Percentiles rank a stretch among this genome's conserved stretches.
phyloP scores from a whole-genome alignment of 1,140 invertebrate genomes.

The Amyelois transitella region DNA sequence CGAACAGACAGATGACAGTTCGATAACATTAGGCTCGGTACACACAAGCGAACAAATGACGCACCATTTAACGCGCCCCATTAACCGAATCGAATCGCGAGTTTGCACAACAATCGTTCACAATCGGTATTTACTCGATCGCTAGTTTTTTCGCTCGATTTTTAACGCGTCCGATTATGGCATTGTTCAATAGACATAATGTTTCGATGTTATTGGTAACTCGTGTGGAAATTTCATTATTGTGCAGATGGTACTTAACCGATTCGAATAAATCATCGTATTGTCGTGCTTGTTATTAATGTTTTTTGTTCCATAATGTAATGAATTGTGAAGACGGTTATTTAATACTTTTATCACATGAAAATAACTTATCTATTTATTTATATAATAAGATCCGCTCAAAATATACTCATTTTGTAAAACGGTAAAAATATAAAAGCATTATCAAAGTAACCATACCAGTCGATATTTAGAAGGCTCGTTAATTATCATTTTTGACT shows the following conservation, averaged over 20 bases:
- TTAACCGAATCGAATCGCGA: slow-evolving; percentile 63
- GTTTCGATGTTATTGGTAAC: slow-evolving; percentile 39
- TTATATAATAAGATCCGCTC: too few species aligned
- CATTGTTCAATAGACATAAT: slow-evolving; percentile 41
- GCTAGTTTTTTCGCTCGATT: slow-evolving; percentile 58
- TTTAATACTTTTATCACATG: too few species aligned
- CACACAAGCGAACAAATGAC: slow-evolving; percentile 44
- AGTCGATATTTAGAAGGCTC: too few species aligned
- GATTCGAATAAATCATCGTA: slow-evolving; percentile 40
- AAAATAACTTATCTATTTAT: too few species aligned
- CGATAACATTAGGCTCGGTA: slow-evolving; percentile 65
- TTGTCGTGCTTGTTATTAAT: slow-evolving; percentile 4
- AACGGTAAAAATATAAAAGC: too few species aligned
- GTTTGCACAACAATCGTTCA: slow-evolving; percentile 60
- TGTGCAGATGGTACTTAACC: slow-evolving; percentile 40
- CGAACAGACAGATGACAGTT: slow-evolving; percentile 17
- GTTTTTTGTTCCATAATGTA: slow-evolving; percentile 3
- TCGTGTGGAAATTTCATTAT: slow-evolving; percentile 66
- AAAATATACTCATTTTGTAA: too few species aligned
- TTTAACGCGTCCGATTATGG: slow-evolving; percentile 50
- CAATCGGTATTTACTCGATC: slow-evolving; percentile 60
- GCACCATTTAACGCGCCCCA: slow-evolving; percentile 58
- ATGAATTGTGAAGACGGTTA: not conserved
- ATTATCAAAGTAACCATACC: too few species aligned
- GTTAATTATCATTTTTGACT: too few species aligned